Evolutionary conservation across 2,797 vertebrate species (phyloP).

Genomic region (Vespertilio murinus): DNA sequence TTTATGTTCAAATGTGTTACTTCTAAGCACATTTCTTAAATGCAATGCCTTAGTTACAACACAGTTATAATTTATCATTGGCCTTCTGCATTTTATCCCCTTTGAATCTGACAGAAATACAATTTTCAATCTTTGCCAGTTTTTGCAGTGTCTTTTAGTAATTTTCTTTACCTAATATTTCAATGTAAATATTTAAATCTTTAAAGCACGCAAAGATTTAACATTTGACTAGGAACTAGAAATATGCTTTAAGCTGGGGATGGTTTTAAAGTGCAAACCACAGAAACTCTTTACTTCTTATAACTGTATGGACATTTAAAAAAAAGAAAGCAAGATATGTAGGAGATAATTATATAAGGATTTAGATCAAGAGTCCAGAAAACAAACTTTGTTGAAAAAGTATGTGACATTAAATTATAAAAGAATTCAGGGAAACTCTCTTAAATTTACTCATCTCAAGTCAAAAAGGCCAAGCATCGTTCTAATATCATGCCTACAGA

Average conservation of each 20-base stretch:
- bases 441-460: neutral
- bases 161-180: conserved; percentile 21
- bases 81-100: neutral
- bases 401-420: neutral
- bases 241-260: neutral
- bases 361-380: neutral
- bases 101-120: conserved; percentile 18
- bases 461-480: neutral
- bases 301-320: neutral
- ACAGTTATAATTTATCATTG: conserved; percentile 1
- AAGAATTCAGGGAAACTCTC: neutral
- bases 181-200: neutral
- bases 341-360: neutral
- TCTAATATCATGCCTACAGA: neutral
- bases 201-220: neutral
- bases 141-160: neutral
- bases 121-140: neutral
- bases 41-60: neutral
- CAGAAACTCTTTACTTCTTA: neutral
- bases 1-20: neutral
- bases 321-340: neutral
- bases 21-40: conserved; percentile 4
- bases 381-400: neutral
- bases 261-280: neutral
- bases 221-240: neutral